phyloP scores from a whole-genome alignment of 1,140 invertebrate species.

The Drosophila bipectinata region DNA sequence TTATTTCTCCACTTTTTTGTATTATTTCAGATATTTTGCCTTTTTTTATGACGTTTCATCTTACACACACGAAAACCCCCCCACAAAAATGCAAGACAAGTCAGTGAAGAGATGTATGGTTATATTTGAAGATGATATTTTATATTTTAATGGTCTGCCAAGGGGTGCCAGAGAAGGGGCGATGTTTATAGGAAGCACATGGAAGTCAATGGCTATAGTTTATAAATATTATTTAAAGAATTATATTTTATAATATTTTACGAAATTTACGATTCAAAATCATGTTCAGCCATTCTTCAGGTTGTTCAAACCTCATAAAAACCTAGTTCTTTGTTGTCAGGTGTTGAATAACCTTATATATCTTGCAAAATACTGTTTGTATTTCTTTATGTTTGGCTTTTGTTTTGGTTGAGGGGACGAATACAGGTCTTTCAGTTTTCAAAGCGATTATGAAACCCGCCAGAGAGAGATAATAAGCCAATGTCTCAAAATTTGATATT shows the following conservation, averaged over 20 bases:
- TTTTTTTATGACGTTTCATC: constrained; percentile 75
- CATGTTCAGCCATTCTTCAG: background rate
- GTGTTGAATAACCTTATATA: constrained; percentile 5
- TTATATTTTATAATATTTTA: background rate
- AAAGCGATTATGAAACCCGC: constrained; percentile 65
- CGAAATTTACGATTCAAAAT: background rate
- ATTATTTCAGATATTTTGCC: constrained; percentile 19
- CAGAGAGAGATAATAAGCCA: constrained; percentile 28
- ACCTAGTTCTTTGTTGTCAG: constrained; percentile 1
- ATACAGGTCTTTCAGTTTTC: constrained; percentile 11
- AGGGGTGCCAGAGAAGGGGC: background rate
- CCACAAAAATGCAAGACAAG: constrained; percentile 21
- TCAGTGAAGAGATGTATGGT: constrained; percentile 10
- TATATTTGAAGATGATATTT: constrained; percentile 45
- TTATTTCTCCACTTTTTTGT: constrained; percentile 39
- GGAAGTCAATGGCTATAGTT: too few species aligned
- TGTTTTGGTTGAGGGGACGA: constrained; percentile 5
- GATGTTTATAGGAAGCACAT: too few species aligned
- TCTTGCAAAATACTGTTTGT: constrained; percentile 10
- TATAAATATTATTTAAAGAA: background rate
- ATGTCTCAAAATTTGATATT: constrained; percentile 50
- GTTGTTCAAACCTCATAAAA: background rate
- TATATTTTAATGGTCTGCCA: constrained; percentile 18
- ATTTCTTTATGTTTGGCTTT: constrained; percentile 9
- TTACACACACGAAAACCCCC: constrained; percentile 49